These are phyloP conservation scores for Drosophila serrata DNA, from an alignment of 1,140 invertebrate genomes.

Conservation along the genomic window DNA sequence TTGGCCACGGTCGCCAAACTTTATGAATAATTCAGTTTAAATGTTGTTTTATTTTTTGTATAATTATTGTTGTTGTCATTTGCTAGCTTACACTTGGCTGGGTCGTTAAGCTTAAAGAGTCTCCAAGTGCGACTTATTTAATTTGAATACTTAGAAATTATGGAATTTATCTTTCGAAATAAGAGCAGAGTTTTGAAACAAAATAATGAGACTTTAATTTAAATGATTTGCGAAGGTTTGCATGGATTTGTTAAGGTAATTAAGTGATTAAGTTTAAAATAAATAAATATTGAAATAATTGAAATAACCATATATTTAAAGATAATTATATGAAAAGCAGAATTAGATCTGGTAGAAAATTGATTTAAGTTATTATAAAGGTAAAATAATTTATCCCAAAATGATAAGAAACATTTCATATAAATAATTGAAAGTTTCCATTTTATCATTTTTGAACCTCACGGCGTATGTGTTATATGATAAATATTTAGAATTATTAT, in stretches of 20 bases:
- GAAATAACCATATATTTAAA: not conserved
- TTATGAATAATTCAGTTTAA: slow-evolving; percentile 79
- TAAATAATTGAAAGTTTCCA: not conserved
- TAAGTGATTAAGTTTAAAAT: not conserved
- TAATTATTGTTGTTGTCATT: slow-evolving; percentile 37
- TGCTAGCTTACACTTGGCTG: slow-evolving; percentile 28
- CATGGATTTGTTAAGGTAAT: not conserved
- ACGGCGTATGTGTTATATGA: not conserved
- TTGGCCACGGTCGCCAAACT: slow-evolving; percentile 50
- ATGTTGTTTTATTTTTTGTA: slow-evolving; percentile 26
- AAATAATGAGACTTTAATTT: slow-evolving; percentile 4
- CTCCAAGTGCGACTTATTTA: slow-evolving; percentile 18
- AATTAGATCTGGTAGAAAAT: not conserved
- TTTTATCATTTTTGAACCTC: not conserved
- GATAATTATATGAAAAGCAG: no score
- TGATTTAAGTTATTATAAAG: no score
- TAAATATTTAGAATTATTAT: no score
- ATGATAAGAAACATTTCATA: not conserved
- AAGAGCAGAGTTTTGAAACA: slow-evolving; percentile 1
- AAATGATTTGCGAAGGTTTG: not conserved
- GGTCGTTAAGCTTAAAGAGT: slow-evolving; percentile 24
- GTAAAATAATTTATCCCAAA: no score
- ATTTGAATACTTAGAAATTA: slow-evolving; percentile 30
- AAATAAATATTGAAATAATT: not conserved
- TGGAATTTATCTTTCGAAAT: slow-evolving; percentile 11